These are phyloP conservation scores for Acipenser oxyrinchus DNA, from an alignment of 2,797 vertebrate genomes.

Conservation along the genomic window DNA sequence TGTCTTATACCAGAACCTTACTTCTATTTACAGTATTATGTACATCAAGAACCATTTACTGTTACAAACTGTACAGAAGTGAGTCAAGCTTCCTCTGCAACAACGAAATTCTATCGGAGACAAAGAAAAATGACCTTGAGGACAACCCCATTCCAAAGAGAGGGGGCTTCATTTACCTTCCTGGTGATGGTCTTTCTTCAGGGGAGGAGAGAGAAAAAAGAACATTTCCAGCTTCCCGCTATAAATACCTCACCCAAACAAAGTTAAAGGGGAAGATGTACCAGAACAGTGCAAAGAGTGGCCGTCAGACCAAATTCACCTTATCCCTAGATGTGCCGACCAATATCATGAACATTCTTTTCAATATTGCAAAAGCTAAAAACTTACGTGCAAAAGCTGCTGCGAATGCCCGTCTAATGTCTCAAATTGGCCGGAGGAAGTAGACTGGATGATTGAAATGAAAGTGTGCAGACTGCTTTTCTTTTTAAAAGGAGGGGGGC, in stretches of 20 bases:
- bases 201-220: constrained; percentile 69
- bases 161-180: constrained; percentile 51
- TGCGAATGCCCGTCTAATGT: constrained; percentile 89
- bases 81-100: constrained; percentile 63
- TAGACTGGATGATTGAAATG: constrained; percentile 29
- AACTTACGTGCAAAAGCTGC: constrained; percentile 83
- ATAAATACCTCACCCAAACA: constrained; percentile 60
- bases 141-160: constrained; percentile 43
- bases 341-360: constrained; percentile 96
- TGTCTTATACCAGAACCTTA: constrained; percentile 63
- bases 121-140: constrained; percentile 30
- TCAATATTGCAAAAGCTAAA: constrained; percentile 90
- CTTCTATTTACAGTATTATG: constrained; percentile 71
- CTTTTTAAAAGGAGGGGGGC: too few species aligned
- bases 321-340: constrained; percentile 93
- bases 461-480: constrained; percentile 8
- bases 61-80: constrained; percentile 51
- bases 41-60: constrained; percentile 47
- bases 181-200: constrained; percentile 38
- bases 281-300: constrained; percentile 67
- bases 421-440: constrained; percentile 85
- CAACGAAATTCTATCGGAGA: constrained; percentile 38
- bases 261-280: constrained; percentile 64
- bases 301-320: constrained; percentile 76
- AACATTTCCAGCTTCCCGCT: constrained; percentile 60